A percentile compares a stretch with the other conserved stretches of the same genome.
Conservation (phyloP, 2,888 invertebrate genomes). For the Agapostemon virescens region DNA sequence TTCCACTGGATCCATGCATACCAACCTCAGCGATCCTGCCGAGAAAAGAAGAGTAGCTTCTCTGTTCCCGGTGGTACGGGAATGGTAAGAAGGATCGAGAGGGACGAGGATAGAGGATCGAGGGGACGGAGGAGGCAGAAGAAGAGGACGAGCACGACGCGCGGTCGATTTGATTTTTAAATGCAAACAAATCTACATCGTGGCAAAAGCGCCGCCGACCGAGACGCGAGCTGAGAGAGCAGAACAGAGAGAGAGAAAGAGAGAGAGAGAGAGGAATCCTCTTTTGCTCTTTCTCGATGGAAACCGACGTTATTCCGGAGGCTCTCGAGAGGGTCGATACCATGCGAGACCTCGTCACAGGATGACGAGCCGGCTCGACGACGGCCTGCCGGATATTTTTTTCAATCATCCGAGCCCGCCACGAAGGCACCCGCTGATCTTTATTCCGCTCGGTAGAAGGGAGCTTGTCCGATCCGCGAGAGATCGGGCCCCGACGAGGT, state of each 20-base stretch:
- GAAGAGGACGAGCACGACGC: slow-evolving; percentile 23
- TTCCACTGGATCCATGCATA: slow-evolving; percentile 72
- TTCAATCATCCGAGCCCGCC: slow-evolving; percentile 68
- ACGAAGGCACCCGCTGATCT: slow-evolving; percentile 43
- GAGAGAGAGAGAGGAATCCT: too few species aligned
- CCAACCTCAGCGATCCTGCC: slow-evolving; percentile 65
- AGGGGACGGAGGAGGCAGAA: slow-evolving; percentile 38
- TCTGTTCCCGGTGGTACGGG: slow-evolving; percentile 12
- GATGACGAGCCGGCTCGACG: slow-evolving; percentile 34
- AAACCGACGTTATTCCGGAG: slow-evolving; percentile 56
- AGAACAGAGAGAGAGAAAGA: not conserved
- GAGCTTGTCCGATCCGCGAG: slow-evolving; percentile 31
- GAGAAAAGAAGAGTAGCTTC: slow-evolving; percentile 60
- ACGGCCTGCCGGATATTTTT: slow-evolving; percentile 61
- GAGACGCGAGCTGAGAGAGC: slow-evolving; percentile 62
- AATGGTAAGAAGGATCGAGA: slow-evolving; percentile 31
- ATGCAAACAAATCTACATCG: slow-evolving; percentile 80
- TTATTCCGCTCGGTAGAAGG: slow-evolving; percentile 40
- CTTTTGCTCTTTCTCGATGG: slow-evolving; percentile 27
- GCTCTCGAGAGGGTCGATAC: slow-evolving; percentile 34
- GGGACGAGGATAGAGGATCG: slow-evolving; percentile 3
- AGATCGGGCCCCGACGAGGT: slow-evolving; percentile 14
- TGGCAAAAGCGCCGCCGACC: slow-evolving; percentile 78
- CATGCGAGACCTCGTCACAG: slow-evolving; percentile 55
- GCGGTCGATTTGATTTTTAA: slow-evolving; percentile 79